Base-by-base conservation (phyloP, 2,113 vertebrate genomes). In the Otus sunia region DNA sequence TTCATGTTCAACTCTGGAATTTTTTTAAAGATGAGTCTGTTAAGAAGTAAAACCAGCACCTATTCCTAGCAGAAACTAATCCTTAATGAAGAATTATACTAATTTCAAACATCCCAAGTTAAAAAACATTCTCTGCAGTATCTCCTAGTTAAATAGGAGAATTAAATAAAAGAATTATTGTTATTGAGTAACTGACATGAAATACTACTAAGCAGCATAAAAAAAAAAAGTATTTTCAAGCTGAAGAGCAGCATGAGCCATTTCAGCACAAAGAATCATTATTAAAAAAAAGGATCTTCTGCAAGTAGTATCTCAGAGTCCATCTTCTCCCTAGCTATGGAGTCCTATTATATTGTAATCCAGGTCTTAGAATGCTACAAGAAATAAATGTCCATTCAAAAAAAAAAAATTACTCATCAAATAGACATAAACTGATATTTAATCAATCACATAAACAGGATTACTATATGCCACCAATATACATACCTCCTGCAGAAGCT, bases 1-100 rank as follows among this genome's bases (percentile, higher is more conserved):
- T 80, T 66, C 12, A 49, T 29, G 36, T 86, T 88, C 25, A 68
- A 52, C 11, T 9, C 39, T 23, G 41, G 7, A 34, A 4, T 50
- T 27, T n/a, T 81, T 30, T 41, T 56, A 55, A 34, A 41, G 4
- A 43, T 12, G 11, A 39, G 10, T 68, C 26, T 83, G 34, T 72
- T 79, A 66, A 81, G 49, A 91, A 59, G 34, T 85, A 94, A 96
- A 95, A 93, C 69, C 52, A 92, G 39, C 49, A 87, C 32, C 49
- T 74, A 5, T 45, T 78, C 58, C 23, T 71, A 78, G 36, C 41
- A 84, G 56, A 84, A 55, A 75, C 27, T 74, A 71, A 87, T 85
- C 30, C 25, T 52, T 77, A 75, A 45, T 45, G 27, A 53, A 89
- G 60, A 90, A 63, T 32, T 67, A 83, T 90, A 49, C 34, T 29